A percentile compares a stretch with the other conserved stretches of the same genome.
These are phyloP conservation scores for Rugalucina vietnamica DNA, from an alignment of 2,888 invertebrate genomes.

Conservation along the genomic window DNA sequence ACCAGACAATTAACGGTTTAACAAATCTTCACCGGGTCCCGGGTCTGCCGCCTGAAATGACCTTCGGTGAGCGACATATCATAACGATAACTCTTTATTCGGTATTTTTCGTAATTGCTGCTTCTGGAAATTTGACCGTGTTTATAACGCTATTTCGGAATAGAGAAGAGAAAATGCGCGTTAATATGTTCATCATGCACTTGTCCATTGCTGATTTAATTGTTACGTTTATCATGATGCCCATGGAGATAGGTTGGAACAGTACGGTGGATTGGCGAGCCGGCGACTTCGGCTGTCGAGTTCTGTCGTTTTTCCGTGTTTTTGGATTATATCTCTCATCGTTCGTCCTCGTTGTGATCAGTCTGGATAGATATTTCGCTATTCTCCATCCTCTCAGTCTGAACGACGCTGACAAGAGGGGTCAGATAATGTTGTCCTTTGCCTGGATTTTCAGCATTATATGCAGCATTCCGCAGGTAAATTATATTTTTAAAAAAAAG, in stretches of 20 bases:
- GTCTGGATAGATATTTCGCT: constrained; percentile 82
- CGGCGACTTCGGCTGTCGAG: constrained; percentile 90
- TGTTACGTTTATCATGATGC: constrained; percentile 92
- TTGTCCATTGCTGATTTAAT: constrained; percentile 92
- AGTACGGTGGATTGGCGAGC: constrained; percentile 91
- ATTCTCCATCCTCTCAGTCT: constrained; percentile 77
- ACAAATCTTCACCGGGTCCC: not conserved
- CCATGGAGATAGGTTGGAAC: constrained; percentile 88
- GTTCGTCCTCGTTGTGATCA: constrained; percentile 90
- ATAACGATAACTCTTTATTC: constrained; percentile 93
- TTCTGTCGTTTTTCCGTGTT: constrained; percentile 89
- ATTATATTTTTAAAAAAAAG: no score
- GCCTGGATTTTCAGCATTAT: constrained; percentile 75
- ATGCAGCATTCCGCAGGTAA: constrained; percentile 78
- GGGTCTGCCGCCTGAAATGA: constrained; percentile 87
- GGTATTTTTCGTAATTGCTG: constrained; percentile 87
- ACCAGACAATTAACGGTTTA: not conserved
- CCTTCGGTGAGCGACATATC: constrained; percentile 93
- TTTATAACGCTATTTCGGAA: constrained; percentile 88
- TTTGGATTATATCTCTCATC: constrained; percentile 92
- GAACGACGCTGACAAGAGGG: constrained; percentile 74
- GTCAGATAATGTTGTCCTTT: constrained; percentile 73
- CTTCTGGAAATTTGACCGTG: constrained; percentile 93
- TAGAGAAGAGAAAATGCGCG: constrained; percentile 88
- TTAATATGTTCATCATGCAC: constrained; percentile 91